These are phyloP conservation scores for Bombus terrestris DNA, from an alignment of 1,140 invertebrate genomes.

Conservation along the genomic window DNA sequence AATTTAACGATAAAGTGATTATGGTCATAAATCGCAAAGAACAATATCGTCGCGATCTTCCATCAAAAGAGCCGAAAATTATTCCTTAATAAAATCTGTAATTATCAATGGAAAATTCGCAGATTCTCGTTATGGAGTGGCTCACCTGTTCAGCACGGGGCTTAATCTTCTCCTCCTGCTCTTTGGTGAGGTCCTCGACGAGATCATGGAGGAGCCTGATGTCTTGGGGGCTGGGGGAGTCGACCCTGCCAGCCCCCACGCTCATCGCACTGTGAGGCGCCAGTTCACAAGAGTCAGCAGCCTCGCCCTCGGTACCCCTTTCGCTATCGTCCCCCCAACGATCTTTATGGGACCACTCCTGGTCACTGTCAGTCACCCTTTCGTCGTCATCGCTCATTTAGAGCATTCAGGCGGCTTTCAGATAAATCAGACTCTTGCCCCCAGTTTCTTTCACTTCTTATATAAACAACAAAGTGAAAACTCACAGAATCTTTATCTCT, in stretches of 20 bases:
- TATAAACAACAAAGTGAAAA: neutral
- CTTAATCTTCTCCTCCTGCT: constrained; percentile 74
- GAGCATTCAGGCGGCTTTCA: constrained; percentile 70
- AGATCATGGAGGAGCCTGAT: constrained; percentile 78
- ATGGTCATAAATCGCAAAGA: neutral
- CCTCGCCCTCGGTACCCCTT: constrained; percentile 56
- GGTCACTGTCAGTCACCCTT: constrained; percentile 64
- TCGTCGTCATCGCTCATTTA: constrained; percentile 81
- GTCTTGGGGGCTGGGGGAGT: constrained; percentile 80
- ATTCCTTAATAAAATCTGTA: neutral
- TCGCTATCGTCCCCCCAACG: constrained; percentile 55
- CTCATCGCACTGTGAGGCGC: constrained; percentile 79
- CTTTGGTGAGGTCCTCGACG: constrained; percentile 79
- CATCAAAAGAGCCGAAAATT: neutral
- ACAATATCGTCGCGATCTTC: no score
- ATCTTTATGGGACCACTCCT: constrained; percentile 56
- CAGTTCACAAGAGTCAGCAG: constrained; percentile 76
- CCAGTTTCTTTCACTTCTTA: neutral
- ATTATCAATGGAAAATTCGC: neutral
- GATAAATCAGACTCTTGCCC: constrained; percentile 30
- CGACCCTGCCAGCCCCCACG: constrained; percentile 77
- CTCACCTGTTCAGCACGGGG: constrained; percentile 78
- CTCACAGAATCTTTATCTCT: neutral
- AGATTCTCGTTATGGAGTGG: neutral
- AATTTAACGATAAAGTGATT: no score